A percentile compares a stretch with the other conserved stretches of the same genome.
Evolutionary conservation across 1,140 invertebrate species (phyloP).

Genomic region (Lasaia peninsularis): DNA sequence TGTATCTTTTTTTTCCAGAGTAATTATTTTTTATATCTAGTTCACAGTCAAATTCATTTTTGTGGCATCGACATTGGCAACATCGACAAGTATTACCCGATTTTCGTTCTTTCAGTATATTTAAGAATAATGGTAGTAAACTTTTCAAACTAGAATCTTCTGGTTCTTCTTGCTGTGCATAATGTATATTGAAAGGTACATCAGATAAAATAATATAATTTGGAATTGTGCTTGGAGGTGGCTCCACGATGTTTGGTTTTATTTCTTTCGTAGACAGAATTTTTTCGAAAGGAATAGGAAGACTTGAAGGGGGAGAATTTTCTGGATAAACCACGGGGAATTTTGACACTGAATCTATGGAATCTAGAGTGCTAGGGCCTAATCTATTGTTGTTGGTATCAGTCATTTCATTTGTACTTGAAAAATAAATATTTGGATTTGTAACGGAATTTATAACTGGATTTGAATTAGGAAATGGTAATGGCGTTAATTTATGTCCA

Average conservation of each 20-base stretch:
- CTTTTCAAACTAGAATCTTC: constrained; percentile 42
- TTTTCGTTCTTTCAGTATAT: constrained; percentile 46
- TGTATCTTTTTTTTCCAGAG: not conserved
- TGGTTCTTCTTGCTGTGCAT: constrained; percentile 15
- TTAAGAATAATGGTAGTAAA: constrained; percentile 46
- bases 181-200: constrained; percentile 4
- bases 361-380: not conserved
- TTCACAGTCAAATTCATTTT: not conserved
- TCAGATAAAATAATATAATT: constrained; percentile 2
- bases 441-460: not conserved
- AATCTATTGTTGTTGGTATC: not conserved
- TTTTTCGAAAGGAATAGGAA: not conserved
- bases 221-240: not conserved
- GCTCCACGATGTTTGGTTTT: not conserved
- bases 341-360: not conserved
- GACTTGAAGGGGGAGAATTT: not conserved
- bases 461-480: not conserved
- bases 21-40: not conserved
- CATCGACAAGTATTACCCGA: constrained; percentile 24
- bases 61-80: constrained; percentile 24
- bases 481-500: not conserved
- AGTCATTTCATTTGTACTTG: not conserved
- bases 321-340: not conserved
- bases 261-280: not conserved
- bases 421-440: not conserved